These are phyloP conservation scores for Lamellibrachia satsuma DNA, from an alignment of 2,888 invertebrate species.

Conservation along the genomic window DNA sequence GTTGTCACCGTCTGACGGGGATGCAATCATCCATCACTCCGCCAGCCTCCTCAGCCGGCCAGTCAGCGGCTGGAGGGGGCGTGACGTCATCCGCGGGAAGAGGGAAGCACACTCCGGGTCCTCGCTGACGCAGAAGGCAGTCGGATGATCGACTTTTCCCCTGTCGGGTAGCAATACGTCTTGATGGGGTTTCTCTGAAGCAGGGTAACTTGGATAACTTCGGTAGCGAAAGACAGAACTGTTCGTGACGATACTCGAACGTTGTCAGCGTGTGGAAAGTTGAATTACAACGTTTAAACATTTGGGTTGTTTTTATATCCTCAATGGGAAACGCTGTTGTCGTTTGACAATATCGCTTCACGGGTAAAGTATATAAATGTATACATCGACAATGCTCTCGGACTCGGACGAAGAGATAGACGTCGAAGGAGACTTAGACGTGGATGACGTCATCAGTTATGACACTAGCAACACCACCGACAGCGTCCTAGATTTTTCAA, in stretches of 20 bases:
- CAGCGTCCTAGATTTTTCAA: constrained; percentile 21
- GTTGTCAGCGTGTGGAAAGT: background rate
- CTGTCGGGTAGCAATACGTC: background rate
- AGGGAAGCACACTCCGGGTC: background rate
- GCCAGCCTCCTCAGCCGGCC: background rate
- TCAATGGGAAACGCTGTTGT: background rate
- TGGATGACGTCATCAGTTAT: constrained; percentile 29
- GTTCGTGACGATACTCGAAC: background rate
- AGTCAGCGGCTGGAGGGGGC: background rate
- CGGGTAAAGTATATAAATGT: background rate
- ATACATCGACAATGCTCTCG: background rate
- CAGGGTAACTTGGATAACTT: background rate
- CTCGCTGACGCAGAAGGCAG: background rate
- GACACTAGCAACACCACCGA: constrained; percentile 30
- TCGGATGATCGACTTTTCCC: background rate
- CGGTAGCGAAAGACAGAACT: background rate
- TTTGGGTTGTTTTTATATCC: background rate
- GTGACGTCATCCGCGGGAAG: background rate
- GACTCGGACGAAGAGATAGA: constrained; percentile 32
- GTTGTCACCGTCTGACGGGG: background rate
- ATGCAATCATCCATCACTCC: background rate
- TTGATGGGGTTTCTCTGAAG: background rate
- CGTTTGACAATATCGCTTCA: background rate
- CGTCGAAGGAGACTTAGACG: constrained; percentile 23
- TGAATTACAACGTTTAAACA: background rate